Percentiles rank a stretch among this genome's conserved stretches.
Conservation (phyloP, 1,140 invertebrate species). For the Halictus rubicundus region DNA sequence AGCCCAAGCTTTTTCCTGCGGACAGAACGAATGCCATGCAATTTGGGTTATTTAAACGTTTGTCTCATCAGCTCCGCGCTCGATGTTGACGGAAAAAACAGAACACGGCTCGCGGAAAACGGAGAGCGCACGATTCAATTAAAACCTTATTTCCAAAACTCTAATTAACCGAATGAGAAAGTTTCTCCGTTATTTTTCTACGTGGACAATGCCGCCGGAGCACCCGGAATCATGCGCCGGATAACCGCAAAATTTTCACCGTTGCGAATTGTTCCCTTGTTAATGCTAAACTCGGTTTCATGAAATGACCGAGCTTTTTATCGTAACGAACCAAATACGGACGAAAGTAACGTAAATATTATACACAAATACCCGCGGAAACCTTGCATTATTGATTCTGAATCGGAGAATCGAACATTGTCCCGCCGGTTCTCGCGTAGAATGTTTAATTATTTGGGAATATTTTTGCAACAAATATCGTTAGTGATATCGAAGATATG, state of each 20-base stretch:
- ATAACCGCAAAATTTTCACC: not conserved
- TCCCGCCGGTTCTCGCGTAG: not conserved
- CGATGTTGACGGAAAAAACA: not conserved
- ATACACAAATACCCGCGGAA: not conserved
- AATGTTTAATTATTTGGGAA: not conserved
- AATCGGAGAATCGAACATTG: not conserved
- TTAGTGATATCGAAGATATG: too few relatives aligned
- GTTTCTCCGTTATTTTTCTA: not conserved
- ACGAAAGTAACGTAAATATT: not conserved
- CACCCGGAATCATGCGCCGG: not conserved
- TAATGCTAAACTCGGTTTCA: not conserved
- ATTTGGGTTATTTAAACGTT: slow-evolving; percentile 18
- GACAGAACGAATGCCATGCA: not conserved
- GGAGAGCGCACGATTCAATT: not conserved
- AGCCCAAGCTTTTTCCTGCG: not conserved
- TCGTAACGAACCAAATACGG: not conserved
- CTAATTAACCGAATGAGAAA: slow-evolving; percentile 1
- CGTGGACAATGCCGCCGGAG: not conserved
- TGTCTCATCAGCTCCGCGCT: not conserved
- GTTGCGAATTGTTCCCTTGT: not conserved
- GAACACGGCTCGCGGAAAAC: not conserved
- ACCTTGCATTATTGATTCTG: not conserved
- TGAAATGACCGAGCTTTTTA: not conserved
- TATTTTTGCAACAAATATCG: not conserved
- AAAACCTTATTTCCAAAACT: not conserved